Base-by-base conservation (phyloP, 2,888 invertebrate genomes). In the Napeogenes sylphis region DNA sequence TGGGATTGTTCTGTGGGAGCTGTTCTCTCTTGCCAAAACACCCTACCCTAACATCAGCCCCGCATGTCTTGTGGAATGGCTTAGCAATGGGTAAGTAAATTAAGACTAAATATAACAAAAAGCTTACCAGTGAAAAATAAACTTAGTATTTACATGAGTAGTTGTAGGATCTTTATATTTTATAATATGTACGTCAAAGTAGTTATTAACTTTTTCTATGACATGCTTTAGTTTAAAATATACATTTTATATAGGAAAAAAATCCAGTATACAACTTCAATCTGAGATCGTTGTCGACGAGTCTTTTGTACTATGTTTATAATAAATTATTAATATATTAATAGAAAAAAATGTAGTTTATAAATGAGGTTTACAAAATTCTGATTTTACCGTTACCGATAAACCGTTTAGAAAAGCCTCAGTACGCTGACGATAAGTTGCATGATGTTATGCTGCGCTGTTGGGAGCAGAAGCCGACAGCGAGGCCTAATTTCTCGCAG, bases 1-100 rank as follows among this genome's bases (percentile, higher is more conserved):
- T 78, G 97, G 97, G 4, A 95, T 98, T 65, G 96, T 97, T 1
- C 81, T 97, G 1, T 97, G 97, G 97, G 97, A 98, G 80, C 91
- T 97, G 58, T 97, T 97, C 79, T 95, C 97, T 0, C 85, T 97
- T 10, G 96, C 96, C 0, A 94, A 94, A 75, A 96, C 95, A 0
- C 97, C 97, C 0, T 97, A 97, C 83, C 96, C 97, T 0, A 95
- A 96, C 62, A 94, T 96, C 87, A 79, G 73, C 21, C 86, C 83
- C 0, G 70, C 80, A 1, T 74, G 75, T 14, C 68, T 90, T 45
- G 69, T 89, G n/a, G 80, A 78, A 47, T 85, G 81, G 81, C 90
- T 99, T 1, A 92, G 94, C 59, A 94, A 95, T 74, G 98, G 98
- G 68, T 91, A 77, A 70, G 75, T 69, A 35, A 45, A 42, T 21